These are phyloP conservation scores for Drosophila auraria DNA, from an alignment of 1,140 invertebrate genomes.

Conservation along the genomic window DNA sequence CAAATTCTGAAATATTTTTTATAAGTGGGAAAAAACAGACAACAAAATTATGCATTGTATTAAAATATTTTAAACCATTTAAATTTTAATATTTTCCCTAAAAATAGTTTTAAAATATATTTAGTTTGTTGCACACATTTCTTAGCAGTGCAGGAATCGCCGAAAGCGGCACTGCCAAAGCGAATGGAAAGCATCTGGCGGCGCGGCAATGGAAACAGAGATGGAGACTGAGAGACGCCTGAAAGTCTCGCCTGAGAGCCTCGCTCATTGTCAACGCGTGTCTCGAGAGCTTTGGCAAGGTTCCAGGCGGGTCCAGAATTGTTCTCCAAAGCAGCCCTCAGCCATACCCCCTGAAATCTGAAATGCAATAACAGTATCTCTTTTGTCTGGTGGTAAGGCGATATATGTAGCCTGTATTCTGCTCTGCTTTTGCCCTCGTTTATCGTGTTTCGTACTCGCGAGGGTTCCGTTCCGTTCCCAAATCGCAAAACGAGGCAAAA, in stretches of 20 bases:
- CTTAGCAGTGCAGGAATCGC: constrained; percentile 12
- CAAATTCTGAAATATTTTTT: too few relatives aligned
- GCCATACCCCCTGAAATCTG: constrained; percentile 11
- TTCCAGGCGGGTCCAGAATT: constrained; percentile 38
- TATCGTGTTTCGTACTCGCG: constrained; percentile 29
- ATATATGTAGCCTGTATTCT: constrained; percentile 35
- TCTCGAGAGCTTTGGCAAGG: constrained; percentile 56
- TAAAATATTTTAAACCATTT: neutral
- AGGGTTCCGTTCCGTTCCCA: constrained; percentile 25
- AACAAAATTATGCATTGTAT: neutral
- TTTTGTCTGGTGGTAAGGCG: constrained; percentile 68
- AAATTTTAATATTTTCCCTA: neutral
- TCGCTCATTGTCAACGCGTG: constrained; percentile 63
- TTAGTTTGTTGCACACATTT: neutral
- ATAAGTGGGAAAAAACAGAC: too few relatives aligned
- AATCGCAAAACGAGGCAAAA: constrained; percentile 27
- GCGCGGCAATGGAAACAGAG: constrained; percentile 9
- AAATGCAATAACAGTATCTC: constrained; percentile 55
- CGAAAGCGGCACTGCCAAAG: constrained; percentile 44
- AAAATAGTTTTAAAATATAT: too few relatives aligned
- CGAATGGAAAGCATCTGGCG: constrained; percentile 27
- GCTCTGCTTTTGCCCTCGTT: constrained; percentile 35
- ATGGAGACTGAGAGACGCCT: constrained; percentile 44
- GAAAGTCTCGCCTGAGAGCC: constrained; percentile 70
- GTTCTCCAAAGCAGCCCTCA: constrained; percentile 11